Conservation (phyloP, 2,113 vertebrate genomes). For the Myotis yumanensis region DNA sequence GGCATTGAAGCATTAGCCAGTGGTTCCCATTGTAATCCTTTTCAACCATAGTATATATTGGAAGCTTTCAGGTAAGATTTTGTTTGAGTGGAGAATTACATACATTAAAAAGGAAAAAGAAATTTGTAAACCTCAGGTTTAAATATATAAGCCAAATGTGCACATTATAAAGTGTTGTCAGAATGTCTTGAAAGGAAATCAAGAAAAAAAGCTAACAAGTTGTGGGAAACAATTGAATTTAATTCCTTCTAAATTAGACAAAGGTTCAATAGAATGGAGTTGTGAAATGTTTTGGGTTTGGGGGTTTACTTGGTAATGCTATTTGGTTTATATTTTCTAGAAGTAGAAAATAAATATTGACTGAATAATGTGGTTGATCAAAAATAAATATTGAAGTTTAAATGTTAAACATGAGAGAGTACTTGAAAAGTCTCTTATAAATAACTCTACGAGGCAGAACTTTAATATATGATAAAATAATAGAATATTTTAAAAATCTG, state of each 20-base stretch:
- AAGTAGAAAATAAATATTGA: slow-evolving; percentile 39
- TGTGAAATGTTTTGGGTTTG: neutral
- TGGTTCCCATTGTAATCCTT: neutral
- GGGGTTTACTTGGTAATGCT: slow-evolving; percentile 16
- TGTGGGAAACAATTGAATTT: neutral
- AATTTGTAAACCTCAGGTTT: slow-evolving; percentile 5
- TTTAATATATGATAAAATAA: slow-evolving; percentile 18
- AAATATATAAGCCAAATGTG: neutral
- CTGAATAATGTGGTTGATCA: neutral
- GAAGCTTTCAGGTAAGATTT: slow-evolving; percentile 27
- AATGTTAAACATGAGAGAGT: slow-evolving; percentile 9
- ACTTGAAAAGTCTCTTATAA: slow-evolving; percentile 41
- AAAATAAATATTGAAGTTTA: slow-evolving; percentile 15
- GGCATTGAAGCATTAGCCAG: neutral
- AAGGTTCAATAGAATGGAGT: neutral
- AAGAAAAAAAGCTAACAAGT: neutral
- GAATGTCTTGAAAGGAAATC: slow-evolving; percentile 24
- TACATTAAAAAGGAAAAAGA: neutral
- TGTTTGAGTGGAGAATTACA: neutral
- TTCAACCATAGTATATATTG: neutral
- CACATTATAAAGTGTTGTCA: slow-evolving; percentile 30
- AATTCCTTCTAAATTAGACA: slow-evolving; percentile 29
- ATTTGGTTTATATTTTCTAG: slow-evolving; percentile 55
- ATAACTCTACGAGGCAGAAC: neutral
- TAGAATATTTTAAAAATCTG: slow-evolving; percentile 31